Conservation (phyloP, 1,140 invertebrate genomes). For the Octopus sinensis region DNA sequence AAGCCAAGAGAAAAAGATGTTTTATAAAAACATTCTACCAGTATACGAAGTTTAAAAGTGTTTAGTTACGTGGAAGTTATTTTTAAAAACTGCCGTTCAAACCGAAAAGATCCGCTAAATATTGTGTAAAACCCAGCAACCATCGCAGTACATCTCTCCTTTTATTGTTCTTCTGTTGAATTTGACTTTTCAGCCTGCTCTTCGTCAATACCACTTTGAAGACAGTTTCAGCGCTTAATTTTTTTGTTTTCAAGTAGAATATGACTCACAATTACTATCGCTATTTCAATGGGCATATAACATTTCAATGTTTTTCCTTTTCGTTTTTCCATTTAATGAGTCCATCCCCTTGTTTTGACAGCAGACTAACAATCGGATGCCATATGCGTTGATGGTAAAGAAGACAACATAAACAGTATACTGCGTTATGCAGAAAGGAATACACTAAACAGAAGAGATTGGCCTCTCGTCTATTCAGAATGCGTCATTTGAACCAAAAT, state of each 20-base stretch:
- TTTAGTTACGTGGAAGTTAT: too few species aligned
- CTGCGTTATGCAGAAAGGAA: conserved; percentile 1
- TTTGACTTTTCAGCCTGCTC: too few species aligned
- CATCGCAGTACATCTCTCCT: too few species aligned
- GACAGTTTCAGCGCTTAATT: too few species aligned
- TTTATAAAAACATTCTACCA: too few species aligned
- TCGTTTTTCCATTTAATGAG: neutral
- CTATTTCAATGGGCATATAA: neutral
- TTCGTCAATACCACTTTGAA: too few species aligned
- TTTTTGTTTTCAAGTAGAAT: neutral
- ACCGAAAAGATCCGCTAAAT: neutral
- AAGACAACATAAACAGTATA: neutral
- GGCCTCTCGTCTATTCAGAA: neutral
- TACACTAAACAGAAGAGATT: neutral
- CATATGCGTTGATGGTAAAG: neutral
- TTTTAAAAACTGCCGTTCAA: too few species aligned
- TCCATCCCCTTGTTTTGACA: neutral
- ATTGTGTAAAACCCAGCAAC: too few species aligned
- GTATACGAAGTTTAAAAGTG: too few species aligned
- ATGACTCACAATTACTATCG: conserved; percentile 1
- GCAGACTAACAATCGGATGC: neutral
- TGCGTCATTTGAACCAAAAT: neutral
- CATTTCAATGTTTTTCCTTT: neutral
- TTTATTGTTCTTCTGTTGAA: too few species aligned
- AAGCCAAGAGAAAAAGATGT: too few species aligned